Conservation (phyloP, 2,888 invertebrate species). For the Clusia tigrina region DNA sequence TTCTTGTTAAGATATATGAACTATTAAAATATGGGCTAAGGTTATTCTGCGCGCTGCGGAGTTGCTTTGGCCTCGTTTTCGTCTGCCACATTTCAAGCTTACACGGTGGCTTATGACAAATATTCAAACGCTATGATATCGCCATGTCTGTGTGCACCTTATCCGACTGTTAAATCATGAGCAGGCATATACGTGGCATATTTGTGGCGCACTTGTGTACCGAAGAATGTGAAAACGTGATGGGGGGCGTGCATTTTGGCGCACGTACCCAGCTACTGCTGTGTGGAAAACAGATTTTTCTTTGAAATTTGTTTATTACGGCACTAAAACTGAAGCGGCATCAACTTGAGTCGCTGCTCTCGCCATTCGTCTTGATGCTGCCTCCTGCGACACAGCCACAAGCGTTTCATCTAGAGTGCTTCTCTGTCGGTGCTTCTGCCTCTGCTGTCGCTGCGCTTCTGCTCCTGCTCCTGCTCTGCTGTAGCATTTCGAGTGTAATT, state of each 20-base stretch:
- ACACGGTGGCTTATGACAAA: background rate
- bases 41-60: too few species aligned
- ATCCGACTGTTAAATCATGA: constrained; percentile 2
- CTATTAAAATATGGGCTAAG: too few species aligned
- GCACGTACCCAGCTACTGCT: background rate
- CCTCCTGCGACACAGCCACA: background rate
- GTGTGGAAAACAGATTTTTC: background rate
- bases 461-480: background rate
- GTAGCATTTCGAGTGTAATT: background rate
- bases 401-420: background rate
- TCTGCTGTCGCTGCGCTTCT: background rate
- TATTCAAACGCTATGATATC: background rate
- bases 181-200: background rate
- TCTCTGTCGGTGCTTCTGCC: background rate
- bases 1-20: too few species aligned
- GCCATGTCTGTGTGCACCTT: background rate
- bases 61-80: too few species aligned
- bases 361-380: background rate
- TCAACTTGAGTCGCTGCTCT: constrained; percentile 30
- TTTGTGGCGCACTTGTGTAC: background rate
- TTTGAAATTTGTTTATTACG: constrained; percentile 52
- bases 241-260: background rate
- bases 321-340: constrained; percentile 55
- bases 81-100: too few species aligned
- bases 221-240: too few species aligned